Evolutionary conservation across 1,140 invertebrate genomes (phyloP).

Genomic region (Drosophila kikkawai): DNA sequence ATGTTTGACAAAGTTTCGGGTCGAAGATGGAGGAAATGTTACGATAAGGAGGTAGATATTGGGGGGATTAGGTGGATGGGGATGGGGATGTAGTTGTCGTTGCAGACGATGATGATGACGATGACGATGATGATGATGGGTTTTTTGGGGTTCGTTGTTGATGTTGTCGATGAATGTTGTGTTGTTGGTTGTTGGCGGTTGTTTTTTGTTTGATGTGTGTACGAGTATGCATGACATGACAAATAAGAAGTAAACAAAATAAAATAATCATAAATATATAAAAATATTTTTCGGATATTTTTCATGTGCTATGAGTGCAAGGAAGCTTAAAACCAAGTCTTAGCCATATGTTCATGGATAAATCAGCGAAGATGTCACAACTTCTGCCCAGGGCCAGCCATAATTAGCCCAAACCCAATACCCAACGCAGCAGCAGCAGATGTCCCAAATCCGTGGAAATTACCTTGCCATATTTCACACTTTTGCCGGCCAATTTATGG

Average conservation of each 20-base stretch:
- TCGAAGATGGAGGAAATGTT: constrained; percentile 5
- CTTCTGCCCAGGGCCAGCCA: constrained; percentile 54
- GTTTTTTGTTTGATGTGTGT: constrained; percentile 41
- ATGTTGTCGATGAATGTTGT: constrained; percentile 55
- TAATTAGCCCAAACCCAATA: constrained; percentile 47
- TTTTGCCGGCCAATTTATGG: constrained; percentile 68
- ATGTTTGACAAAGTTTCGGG: constrained; percentile 49
- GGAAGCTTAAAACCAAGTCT: constrained; percentile 29
- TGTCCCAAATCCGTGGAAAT: constrained; percentile 60
- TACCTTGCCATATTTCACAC: constrained; percentile 76
- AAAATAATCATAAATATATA: constrained; percentile 50
- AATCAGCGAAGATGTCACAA: constrained; percentile 63
- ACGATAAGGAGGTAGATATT: constrained; percentile 42
- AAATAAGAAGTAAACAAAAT: constrained; percentile 55
- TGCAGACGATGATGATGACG: constrained; percentile 45
- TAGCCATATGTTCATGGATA: constrained; percentile 23
- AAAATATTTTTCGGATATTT: constrained; percentile 24
- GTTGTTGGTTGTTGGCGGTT: constrained; percentile 42
- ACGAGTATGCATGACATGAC: constrained; percentile 43
- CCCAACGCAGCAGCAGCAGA: constrained; percentile 17
- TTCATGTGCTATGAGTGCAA: constrained; percentile 44
- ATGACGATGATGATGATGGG: constrained; percentile 18
- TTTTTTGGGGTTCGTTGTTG: constrained; percentile 50
- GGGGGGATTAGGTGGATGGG: constrained; percentile 36
- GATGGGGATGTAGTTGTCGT: constrained; percentile 38